Evolutionary conservation across 1,140 invertebrate species (phyloP).

Genomic region (Drosophila elegans): DNA sequence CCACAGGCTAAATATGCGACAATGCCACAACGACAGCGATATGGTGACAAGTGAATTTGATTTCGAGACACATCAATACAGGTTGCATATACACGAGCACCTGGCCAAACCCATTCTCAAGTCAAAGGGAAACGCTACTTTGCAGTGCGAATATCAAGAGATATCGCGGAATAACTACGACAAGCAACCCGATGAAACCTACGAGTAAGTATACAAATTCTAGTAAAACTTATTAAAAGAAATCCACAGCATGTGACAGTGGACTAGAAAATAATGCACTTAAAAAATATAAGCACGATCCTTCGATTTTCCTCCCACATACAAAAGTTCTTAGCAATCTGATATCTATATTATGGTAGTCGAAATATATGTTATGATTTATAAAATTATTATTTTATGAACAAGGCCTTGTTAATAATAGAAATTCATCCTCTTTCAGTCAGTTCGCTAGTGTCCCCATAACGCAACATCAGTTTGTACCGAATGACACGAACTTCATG

Average conservation of each 20-base stretch:
- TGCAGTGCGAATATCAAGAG: constrained; percentile 27
- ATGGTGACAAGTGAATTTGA: constrained; percentile 36
- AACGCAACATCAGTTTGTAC: constrained; percentile 10
- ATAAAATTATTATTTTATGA: too few relatives aligned
- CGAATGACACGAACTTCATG: constrained; percentile 10
- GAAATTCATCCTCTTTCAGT: background rate
- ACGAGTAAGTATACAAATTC: constrained; percentile 11
- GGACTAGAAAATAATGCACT: too few relatives aligned
- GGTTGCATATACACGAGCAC: constrained; percentile 34
- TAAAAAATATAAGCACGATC: too few relatives aligned
- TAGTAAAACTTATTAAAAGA: background rate
- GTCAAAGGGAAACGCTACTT: constrained; percentile 4
- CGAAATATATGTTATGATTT: too few relatives aligned
- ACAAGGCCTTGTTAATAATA: background rate
- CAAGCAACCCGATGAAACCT: background rate
- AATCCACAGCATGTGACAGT: too few relatives aligned
- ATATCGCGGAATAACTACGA: background rate
- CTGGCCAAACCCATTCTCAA: constrained; percentile 4
- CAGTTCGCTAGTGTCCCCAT: background rate
- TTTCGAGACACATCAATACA: constrained; percentile 27
- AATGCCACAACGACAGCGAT: constrained; percentile 23
- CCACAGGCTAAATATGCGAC: background rate
- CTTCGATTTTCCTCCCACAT: too few relatives aligned
- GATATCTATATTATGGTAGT: too few relatives aligned
- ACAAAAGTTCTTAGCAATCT: too few relatives aligned